Evolutionary conservation across 2,797 vertebrate species (phyloP).

Genomic region (Uromys caudimaculatus): DNA sequence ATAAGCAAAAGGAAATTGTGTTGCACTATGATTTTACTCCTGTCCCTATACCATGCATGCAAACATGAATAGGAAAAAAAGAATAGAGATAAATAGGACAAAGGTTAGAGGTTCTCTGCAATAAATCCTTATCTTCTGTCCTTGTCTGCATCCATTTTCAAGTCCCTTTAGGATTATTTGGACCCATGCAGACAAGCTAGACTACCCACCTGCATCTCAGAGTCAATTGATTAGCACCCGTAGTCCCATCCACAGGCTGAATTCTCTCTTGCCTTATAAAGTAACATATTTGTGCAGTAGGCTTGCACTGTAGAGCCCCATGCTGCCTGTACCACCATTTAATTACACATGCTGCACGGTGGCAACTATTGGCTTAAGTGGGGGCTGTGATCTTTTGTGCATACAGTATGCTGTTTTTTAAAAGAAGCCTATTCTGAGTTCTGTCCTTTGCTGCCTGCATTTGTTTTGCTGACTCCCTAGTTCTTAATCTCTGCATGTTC

Average conservation of each 20-base stretch:
- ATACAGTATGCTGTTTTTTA: not conserved
- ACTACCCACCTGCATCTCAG: not conserved
- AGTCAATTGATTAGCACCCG: not conserved
- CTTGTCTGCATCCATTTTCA: not conserved
- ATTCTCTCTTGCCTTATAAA: conserved; percentile 37
- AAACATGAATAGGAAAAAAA: not conserved
- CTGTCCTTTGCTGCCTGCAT: not conserved
- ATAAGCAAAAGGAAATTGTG: not conserved
- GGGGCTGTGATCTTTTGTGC: not conserved
- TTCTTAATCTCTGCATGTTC: not conserved
- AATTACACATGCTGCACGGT: not conserved
- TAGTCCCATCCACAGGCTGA: not conserved
- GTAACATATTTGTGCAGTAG: conserved; percentile 21
- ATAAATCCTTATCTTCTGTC: not conserved
- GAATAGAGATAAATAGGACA: not conserved
- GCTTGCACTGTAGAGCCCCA: not conserved
- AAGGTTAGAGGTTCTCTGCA: not conserved
- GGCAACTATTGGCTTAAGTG: conserved; percentile 9
- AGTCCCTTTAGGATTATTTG: not conserved
- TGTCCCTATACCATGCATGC: not conserved
- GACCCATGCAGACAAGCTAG: not conserved
- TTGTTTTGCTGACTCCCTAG: conserved; percentile 19
- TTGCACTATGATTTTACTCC: conserved; percentile 31
- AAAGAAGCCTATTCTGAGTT: not conserved
- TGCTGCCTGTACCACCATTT: not conserved